Percentiles rank a stretch among this genome's conserved stretches.
Evolutionary conservation across 2,797 vertebrate species (phyloP).

Genomic region (Aeoliscus strigatus): DNA sequence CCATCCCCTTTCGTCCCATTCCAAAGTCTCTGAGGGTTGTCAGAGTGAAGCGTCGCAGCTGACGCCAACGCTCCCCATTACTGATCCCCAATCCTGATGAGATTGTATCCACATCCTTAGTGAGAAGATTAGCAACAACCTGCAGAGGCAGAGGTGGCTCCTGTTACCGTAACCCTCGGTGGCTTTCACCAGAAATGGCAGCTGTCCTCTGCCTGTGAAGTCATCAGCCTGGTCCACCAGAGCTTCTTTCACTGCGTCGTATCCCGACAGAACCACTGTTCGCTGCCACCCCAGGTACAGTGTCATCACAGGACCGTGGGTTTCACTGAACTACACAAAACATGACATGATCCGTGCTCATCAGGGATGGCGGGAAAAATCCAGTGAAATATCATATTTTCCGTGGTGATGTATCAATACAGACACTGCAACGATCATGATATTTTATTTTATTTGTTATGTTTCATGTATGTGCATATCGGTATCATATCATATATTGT

Average conservation of each 20-base stretch:
- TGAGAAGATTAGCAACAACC: no score
- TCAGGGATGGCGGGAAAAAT: no score
- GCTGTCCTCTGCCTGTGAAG: slow-evolving; percentile 57
- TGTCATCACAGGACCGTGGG: slow-evolving; percentile 70
- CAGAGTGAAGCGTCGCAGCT: slow-evolving; percentile 67
- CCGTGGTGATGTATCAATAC: no score
- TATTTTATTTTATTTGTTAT: no score
- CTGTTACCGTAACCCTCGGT: slow-evolving; percentile 61
- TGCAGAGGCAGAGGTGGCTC: no score
- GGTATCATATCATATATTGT: no score
- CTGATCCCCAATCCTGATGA: slow-evolving; percentile 63
- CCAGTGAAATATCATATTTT: no score
- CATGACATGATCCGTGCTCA: no score
- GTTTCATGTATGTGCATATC: no score
- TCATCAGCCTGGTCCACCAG: slow-evolving; percentile 76
- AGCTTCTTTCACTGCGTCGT: slow-evolving; percentile 74
- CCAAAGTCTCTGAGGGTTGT: slow-evolving; percentile 70
- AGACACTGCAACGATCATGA: no score
- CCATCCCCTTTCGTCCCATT: slow-evolving; percentile 74
- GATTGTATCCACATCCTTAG: no score
- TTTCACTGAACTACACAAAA: slow-evolving; percentile 71
- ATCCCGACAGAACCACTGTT: slow-evolving; percentile 71
- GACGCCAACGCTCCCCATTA: slow-evolving; percentile 67
- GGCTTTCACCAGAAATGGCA: slow-evolving; percentile 42
- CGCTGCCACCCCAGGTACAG: slow-evolving; percentile 67